Base-by-base conservation (phyloP, 2,888 invertebrate species). In the Alsophila aescularia region DNA sequence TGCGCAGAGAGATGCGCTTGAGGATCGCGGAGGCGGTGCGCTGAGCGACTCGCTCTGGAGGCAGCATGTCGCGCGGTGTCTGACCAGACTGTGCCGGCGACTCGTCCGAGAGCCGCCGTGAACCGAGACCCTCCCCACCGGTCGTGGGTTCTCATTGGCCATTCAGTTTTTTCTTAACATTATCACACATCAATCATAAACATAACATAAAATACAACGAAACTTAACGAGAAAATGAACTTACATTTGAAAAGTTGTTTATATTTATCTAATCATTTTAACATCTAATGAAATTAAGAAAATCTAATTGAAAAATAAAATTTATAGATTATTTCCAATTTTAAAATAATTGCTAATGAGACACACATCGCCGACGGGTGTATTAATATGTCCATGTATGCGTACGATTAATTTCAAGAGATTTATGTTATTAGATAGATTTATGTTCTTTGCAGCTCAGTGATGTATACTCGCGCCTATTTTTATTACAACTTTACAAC, bases 21-120 rank as follows among this genome's bases (percentile, higher is more conserved):
- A 91, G 79, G 72, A 92, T 81, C 75, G 89, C 88, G 75, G 87
- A 79, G 76, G 88, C 85, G 72, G 83, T 81, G 70, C 85, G 86
- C 63, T 83, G 84, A 63, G 81, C 83, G 72, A 80, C 73, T 72
- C 88, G 83, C 82, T 90, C 90, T 60, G 85, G 82, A 70, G 91
- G 90, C 83, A 91, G 79, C 92, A 92, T 91, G 71, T 81, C 78
- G 87, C 75, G 72, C 82, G 86, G 75, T 69, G 87, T 77, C 82
- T 76, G 79, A 73, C 63, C 75, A 72, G 78, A 82, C 77, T 84
- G 75, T 84, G 85, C 65, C 76, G 73, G 64, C 64, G 64, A 57
- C 62, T 60, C 58, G 66, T 55, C 54, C 59, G 64, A 62, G 64
- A 63, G 53, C 62, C 61, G 57, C 60, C 47, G 60, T 42, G 69